Base-by-base conservation (phyloP, 2,797 vertebrate species). In the Alcedo atthis region DNA sequence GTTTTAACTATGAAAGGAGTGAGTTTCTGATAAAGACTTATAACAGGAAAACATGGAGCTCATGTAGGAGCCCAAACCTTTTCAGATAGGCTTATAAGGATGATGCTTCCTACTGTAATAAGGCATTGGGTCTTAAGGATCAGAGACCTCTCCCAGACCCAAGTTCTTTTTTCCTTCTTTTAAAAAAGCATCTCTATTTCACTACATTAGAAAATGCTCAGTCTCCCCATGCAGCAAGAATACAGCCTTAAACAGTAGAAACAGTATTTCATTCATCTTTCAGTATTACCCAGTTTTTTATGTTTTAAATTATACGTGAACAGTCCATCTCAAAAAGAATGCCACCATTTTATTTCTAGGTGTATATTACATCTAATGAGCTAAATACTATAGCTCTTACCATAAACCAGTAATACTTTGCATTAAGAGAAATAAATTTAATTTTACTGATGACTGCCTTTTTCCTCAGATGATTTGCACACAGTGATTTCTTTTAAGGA, bases 321-420 rank as follows among this genome's bases (percentile, higher is more conserved):
- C 5, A 49, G 5, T 22, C 45, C 87, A 74, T 55, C 53, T 84
- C 40, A 79, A 76, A 91, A 88, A 66, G 33, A 92, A 88, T 82
- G 35, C 12, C 24, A 69, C 24, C 64, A 64, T 91, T 89, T 92
- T 80, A 71, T 93, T 94, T 92, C 78, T 77, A 81, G 42, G 16
- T 30, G 62, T 88, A 35, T 33, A 81, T 92, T 92, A 74, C 12
- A 80, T 6, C 66, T 80, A 87, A 85, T 77, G 53, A 88, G 48
- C 19, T 77, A 81, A 84, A 77, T 2, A 2, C 25, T 69, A 42
- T 21, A 81, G 55, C 40, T 90, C 17, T 61, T 77, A 80, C 7
- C 49, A 92, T 61, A 91, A 94, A 93, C 24, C 22, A 77, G 40
- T 26, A 90, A 86, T 64, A 83, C 12, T 92, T 75, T 83, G 7